phyloP scores from a whole-genome alignment of 2,888 invertebrate species.

The Balanococcus diminutus region DNA sequence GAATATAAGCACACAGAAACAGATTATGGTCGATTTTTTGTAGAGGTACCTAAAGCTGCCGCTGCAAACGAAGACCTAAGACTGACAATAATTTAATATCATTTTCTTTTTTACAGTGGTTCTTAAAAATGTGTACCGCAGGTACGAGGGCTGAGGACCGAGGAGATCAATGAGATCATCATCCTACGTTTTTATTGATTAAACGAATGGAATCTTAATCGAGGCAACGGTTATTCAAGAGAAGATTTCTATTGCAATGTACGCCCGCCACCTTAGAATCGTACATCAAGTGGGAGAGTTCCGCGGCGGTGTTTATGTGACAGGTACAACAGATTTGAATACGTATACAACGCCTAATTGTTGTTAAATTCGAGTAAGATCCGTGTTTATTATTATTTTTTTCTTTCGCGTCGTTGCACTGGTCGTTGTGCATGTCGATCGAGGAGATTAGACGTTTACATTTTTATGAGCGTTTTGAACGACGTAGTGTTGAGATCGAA shows the following conservation, averaged over 20 bases:
- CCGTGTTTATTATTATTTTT: slow-evolving; percentile 15
- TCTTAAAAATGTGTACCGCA: not conserved
- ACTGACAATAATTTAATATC: not conserved
- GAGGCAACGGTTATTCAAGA: not conserved
- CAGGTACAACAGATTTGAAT: slow-evolving; percentile 28
- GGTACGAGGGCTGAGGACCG: no score
- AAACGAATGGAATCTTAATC: slow-evolving; percentile 3
- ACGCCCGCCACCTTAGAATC: not conserved
- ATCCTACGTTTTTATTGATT: not conserved
- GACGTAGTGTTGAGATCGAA: not conserved
- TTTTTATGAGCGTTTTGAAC: not conserved
- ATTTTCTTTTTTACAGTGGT: not conserved
- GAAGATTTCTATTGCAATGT: not conserved
- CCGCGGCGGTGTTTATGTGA: not conserved
- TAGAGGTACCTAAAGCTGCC: not conserved
- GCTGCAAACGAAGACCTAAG: not conserved
- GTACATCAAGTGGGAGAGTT: slow-evolving; percentile 15
- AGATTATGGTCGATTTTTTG: not conserved
- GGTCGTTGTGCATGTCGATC: not conserved
- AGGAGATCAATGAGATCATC: no score
- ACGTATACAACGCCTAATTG: slow-evolving; percentile 19
- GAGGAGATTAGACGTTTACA: not conserved
- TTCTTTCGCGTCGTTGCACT: not conserved
- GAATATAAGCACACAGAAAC: not conserved
- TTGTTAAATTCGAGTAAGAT: slow-evolving; percentile 8